phyloP scores from a whole-genome alignment of 2,888 invertebrate genomes.

The Phania funesta region DNA sequence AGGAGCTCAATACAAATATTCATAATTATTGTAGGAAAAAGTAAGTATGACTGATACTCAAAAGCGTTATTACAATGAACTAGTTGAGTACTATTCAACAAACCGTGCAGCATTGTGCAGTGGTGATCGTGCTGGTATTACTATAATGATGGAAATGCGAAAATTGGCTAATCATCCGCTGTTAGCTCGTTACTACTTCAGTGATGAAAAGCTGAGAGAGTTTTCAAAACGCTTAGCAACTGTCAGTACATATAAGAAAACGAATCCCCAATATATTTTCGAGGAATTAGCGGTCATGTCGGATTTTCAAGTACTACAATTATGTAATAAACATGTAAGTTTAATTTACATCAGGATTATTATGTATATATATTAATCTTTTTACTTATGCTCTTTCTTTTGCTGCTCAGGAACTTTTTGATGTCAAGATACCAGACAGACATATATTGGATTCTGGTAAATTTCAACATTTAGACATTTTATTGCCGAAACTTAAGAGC shows the following conservation, averaged over 20 bases:
- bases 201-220: conserved; percentile 83
- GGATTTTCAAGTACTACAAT: conserved; percentile 94
- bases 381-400: background rate
- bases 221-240: conserved; percentile 87
- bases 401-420: conserved; percentile 82
- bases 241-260: conserved; percentile 87
- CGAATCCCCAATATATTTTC: conserved; percentile 88
- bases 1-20: background rate
- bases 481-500: conserved; percentile 87
- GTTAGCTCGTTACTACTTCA: conserved; percentile 88
- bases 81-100: conserved; percentile 86
- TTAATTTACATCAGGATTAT: background rate
- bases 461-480: conserved; percentile 88
- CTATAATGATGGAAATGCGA: conserved; percentile 95
- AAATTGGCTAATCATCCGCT: conserved; percentile 97
- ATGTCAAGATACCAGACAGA: conserved; percentile 84
- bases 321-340: conserved; percentile 84
- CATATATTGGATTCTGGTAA: conserved; percentile 93
- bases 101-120: conserved; percentile 83
- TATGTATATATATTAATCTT: background rate
- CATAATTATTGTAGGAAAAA: conserved; percentile 74
- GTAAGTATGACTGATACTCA: conserved; percentile 88
- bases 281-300: conserved; percentile 94
- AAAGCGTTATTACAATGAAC: conserved; percentile 86
- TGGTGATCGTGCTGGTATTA: conserved; percentile 84